phyloP scores from a whole-genome alignment of 1,140 invertebrate genomes.

The Theocolax elegans region DNA sequence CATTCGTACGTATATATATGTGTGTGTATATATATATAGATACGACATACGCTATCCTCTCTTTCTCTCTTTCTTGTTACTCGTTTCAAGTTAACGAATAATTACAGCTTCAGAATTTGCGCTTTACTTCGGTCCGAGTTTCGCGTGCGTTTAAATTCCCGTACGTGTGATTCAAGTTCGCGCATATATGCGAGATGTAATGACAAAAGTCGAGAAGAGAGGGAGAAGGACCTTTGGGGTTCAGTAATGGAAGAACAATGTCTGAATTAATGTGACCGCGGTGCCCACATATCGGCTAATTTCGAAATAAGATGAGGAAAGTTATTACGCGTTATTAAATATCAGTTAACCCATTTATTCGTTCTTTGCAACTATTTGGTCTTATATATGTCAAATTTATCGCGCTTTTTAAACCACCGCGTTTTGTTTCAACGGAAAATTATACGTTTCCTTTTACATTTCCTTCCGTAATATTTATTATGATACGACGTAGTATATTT shows the following conservation, averaged over 20 bases:
- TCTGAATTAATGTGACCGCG: constrained; percentile 37
- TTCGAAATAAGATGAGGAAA: constrained; percentile 15
- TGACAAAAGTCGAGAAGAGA: constrained; percentile 12
- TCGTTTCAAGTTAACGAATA: constrained; percentile 49
- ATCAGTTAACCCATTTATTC: constrained; percentile 4
- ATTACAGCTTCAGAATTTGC: constrained; percentile 49
- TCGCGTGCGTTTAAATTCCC: neutral
- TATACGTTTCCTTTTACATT: no score
- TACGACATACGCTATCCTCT: neutral
- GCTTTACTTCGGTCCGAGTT: neutral
- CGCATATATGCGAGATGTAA: neutral
- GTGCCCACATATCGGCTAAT: constrained; percentile 29
- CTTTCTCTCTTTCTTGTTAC: constrained; percentile 8
- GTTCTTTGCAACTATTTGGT: neutral
- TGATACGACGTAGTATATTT: no score
- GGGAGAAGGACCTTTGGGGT: constrained; percentile 15
- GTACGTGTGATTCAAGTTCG: neutral
- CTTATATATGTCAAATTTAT: neutral
- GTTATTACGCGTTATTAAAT: neutral
- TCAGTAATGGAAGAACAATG: constrained; percentile 52
- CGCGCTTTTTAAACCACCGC: no score
- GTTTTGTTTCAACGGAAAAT: no score
- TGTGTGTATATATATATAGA: neutral
- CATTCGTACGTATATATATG: neutral
- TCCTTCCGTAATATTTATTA: no score